These are phyloP conservation scores for Argya squamiceps DNA, from an alignment of 2,797 vertebrate species.

Conservation along the genomic window DNA sequence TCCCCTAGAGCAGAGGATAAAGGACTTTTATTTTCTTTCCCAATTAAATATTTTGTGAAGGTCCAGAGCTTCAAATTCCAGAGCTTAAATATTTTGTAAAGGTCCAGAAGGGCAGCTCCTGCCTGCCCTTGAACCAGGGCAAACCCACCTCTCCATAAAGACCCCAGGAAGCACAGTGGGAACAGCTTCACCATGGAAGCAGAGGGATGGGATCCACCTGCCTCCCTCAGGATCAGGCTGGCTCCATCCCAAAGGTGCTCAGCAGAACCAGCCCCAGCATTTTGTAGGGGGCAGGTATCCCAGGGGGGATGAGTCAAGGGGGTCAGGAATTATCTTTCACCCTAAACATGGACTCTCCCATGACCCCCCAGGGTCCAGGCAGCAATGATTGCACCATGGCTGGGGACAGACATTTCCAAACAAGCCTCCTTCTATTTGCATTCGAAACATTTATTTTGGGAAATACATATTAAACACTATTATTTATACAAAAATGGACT, in stretches of 20 bases:
- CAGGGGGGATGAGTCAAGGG: background rate
- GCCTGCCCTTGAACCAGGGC: background rate
- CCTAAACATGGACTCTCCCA: background rate
- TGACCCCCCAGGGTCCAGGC: fast-evolving
- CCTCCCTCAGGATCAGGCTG: background rate
- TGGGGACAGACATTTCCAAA: slow-evolving; percentile 4
- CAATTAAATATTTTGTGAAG: background rate
- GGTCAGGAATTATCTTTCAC: background rate
- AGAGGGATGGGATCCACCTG: background rate
- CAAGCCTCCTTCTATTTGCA: slow-evolving; percentile 34
- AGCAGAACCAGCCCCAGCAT: background rate
- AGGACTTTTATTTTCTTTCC: background rate
- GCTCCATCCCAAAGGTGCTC: fast-evolving
- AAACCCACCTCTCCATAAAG: background rate
- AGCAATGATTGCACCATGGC: fast-evolving
- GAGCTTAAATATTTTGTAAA: background rate
- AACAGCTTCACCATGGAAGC: background rate
- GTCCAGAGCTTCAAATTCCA: no score
- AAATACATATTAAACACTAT: slow-evolving; percentile 93
- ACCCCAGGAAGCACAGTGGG: background rate
- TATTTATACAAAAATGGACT: slow-evolving; percentile 86
- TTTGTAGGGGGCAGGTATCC: fast-evolving
- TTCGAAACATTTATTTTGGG: slow-evolving; percentile 94
- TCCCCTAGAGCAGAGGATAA: background rate
- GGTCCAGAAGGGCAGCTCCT: background rate